phyloP scores from a whole-genome alignment of 2,113 vertebrate species.

The Brevimyrus niger region DNA sequence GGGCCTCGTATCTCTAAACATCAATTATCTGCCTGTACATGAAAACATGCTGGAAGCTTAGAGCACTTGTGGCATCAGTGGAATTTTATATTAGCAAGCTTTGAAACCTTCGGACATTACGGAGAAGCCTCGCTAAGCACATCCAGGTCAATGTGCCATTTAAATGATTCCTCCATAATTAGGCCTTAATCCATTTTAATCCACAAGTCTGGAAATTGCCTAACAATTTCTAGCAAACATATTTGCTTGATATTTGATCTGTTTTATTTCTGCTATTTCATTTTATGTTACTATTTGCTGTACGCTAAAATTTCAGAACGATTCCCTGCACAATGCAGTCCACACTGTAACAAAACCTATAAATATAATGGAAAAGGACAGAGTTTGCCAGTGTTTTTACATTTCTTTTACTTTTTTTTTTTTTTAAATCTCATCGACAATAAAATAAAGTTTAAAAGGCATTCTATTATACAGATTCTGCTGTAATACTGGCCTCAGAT shows the following conservation, averaged over 20 bases:
- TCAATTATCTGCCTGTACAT: not conserved
- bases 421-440: not conserved
- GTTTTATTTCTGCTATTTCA: not conserved
- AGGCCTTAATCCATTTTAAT: not conserved
- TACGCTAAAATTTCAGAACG: not conserved
- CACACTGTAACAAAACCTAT: not conserved
- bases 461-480: not conserved
- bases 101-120: not conserved
- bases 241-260: not conserved
- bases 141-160: not conserved
- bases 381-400: not conserved
- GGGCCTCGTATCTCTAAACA: constrained; percentile 10
- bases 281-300: not conserved
- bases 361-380: not conserved
- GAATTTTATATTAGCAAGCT: not conserved
- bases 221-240: not conserved
- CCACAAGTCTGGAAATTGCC: not conserved
- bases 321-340: not conserved
- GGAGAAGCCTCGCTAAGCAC: not conserved
- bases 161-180: not conserved
- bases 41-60: not conserved
- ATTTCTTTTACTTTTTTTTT: not conserved
- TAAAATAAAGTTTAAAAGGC: not conserved
- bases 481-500: not conserved
- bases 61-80: too few relatives aligned